Conservation (phyloP, 2,888 invertebrate genomes). For the Phoenoteleia sp. region DNA sequence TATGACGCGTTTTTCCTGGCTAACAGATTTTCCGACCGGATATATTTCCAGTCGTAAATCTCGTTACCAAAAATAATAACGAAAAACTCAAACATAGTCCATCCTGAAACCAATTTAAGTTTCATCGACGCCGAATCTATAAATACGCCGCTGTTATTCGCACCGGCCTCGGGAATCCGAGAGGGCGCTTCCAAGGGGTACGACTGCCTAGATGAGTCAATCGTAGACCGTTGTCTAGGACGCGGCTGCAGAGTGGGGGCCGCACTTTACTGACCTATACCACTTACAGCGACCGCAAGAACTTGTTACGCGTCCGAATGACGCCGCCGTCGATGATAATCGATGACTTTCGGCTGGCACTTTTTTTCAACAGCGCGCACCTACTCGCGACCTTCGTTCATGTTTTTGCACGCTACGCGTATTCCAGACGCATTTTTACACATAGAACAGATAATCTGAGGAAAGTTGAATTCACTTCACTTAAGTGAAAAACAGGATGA, state of each 20-base stretch:
- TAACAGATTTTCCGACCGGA: not conserved
- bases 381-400: slow-evolving; percentile 22
- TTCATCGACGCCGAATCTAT: slow-evolving; percentile 35
- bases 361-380: not conserved
- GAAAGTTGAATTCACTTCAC: too few species aligned
- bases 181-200: slow-evolving; percentile 77
- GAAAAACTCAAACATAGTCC: slow-evolving; percentile 16
- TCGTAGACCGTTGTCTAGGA: slow-evolving; percentile 86
- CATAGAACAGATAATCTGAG: too few species aligned
- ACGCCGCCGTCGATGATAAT: slow-evolving; percentile 52
- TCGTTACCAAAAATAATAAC: slow-evolving; percentile 9
- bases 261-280: slow-evolving; percentile 86
- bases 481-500: too few species aligned
- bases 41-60: not conserved
- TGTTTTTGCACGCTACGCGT: slow-evolving; percentile 10
- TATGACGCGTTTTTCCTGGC: not conserved
- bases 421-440: too few species aligned
- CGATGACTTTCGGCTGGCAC: slow-evolving; percentile 46
- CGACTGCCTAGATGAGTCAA: slow-evolving; percentile 85
- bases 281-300: slow-evolving; percentile 78
- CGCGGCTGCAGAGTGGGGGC: slow-evolving; percentile 72
- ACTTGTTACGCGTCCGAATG: slow-evolving; percentile 63
- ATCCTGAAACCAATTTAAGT: slow-evolving; percentile 42
- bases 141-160: slow-evolving; percentile 68
- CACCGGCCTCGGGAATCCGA: slow-evolving; percentile 59